Evolutionary conservation across 30 jellyfish, hydroid and myxozoan species (phyloP), one percentile per base, ranked within the genome.

Genomic region (Catostylus mosaicus): DNA sequence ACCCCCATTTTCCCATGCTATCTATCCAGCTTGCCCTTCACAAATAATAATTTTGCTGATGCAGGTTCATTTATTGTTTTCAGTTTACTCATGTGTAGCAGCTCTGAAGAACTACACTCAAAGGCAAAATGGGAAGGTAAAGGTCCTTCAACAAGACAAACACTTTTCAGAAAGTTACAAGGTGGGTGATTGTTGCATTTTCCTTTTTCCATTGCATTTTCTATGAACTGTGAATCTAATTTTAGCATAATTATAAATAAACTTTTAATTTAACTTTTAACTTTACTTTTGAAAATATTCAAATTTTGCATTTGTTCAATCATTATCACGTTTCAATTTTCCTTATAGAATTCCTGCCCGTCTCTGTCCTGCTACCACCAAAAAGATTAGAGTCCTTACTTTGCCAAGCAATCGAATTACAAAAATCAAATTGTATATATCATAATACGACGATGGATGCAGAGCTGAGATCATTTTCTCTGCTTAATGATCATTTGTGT

Each of bases 61-160:
- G n/a, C n/a, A n/a, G 56, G 16, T 43, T 8, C 56, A 3, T 4
- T 26, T 60, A 3, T 20, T 24, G 32, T 50, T 77, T 76, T 31
- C 79, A 94, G 99, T 68, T 68, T 94, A 54, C 90, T 94, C n/a
- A 94, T 94, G 99, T 88, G 99, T 67, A 85, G 96, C 65, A 83
- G 95, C 69, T 70, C 92, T 3, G 99, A 94, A 27, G 99, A 94
- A 24, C 77, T 94, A 43, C 96, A 88, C 34, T 67, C 89, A 59
- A 73, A 50, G 66, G 90, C 99, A 72, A 88, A 85, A 33, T 94
- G 99, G 99, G 99, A 88, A 67, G 99, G 99, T 0, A 94, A 94
- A 78, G 96, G 97, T n/a, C 36, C 65, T 2, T 81, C 56, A 14
- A 87, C 99, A 14, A 59, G 99, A 38, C 94, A 94, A 57, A 67